Evolutionary conservation across 2,888 invertebrate genomes (phyloP).

Genomic region (Piscicola geometra): DNA sequence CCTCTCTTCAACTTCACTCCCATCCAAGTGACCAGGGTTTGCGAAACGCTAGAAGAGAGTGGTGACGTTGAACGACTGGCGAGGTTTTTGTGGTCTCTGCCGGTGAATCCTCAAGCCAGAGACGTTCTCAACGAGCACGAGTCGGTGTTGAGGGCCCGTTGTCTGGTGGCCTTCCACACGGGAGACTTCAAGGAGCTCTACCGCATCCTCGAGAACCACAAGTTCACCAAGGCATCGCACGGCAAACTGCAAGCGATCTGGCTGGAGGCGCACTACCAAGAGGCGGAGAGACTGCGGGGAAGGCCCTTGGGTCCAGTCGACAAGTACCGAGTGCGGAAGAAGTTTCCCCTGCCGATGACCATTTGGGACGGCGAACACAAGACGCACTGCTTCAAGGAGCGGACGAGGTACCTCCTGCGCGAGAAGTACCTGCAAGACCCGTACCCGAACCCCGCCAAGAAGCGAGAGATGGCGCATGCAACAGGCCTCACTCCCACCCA

Average conservation of each 20-base stretch:
- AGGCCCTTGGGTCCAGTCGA: constrained; percentile 87
- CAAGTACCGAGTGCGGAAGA: constrained; percentile 86
- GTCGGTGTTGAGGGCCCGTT: constrained; percentile 77
- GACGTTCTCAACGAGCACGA: constrained; percentile 74
- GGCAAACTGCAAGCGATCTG: constrained; percentile 83
- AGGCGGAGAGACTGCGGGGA: constrained; percentile 82
- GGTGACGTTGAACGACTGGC: constrained; percentile 64
- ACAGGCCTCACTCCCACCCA: constrained; percentile 87
- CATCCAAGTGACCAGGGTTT: constrained; percentile 54
- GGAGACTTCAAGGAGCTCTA: constrained; percentile 84
- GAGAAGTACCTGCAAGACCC: constrained; percentile 86
- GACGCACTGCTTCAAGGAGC: constrained; percentile 88
- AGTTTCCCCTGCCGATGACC: constrained; percentile 83
- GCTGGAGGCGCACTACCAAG: constrained; percentile 88
- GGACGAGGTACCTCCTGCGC: constrained; percentile 84
- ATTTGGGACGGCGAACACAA: constrained; percentile 95
- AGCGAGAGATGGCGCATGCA: constrained; percentile 80
- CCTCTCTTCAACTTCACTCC: constrained; percentile 54
- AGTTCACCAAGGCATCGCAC: constrained; percentile 83
- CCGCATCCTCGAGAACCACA: constrained; percentile 76
- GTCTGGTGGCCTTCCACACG: constrained; percentile 83
- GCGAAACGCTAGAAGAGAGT: constrained; percentile 59
- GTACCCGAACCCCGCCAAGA: constrained; percentile 94
- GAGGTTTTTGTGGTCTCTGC: constrained; percentile 81
- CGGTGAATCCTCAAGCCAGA: constrained; percentile 77